Base-by-base conservation (phyloP, 2,888 invertebrate genomes). In the Eretmocerus hayati region DNA sequence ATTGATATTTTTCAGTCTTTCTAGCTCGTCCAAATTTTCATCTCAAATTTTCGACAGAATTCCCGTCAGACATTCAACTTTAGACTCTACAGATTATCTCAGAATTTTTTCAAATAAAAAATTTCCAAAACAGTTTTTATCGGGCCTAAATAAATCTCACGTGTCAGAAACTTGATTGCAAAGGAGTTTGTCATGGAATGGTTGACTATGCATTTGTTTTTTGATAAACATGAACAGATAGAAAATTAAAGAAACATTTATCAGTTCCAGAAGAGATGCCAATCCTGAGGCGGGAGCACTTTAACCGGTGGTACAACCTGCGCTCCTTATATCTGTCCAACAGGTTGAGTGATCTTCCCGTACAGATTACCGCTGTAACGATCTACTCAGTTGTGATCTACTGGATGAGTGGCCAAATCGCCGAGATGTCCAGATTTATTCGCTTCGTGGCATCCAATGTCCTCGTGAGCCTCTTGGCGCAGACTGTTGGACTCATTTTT, bases 261-360 rank as follows among this genome's bases (percentile, higher is more conserved):
- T 36, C 16, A 91, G 91, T 90, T 79, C 90, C 91, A 26, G 74
- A 84, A 62, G 89, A 91, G 74, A 77, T 90, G 71, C 83, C 86
- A 15, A 81, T 90, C 48, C 81, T 90, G 45, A 80, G 83, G 3
- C 75, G 89, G 41, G 92, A 92, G 66, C 87, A 90, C 65, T 85
- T 90, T 61, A 92, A 92, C 72, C 81, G 89, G 49, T 92, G 91
- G 92, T 92, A 92, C 72, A 87, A 87, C 18, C 73, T 90, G 2
- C 83, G 84, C 41, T 84, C 90, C 1, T 90, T 89, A 71, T 92
- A 87, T 65, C 70, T 84, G 18, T 86, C 90, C 9, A 84, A 86
- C 39, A 81, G 88, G 5, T 70, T 87, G 42, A 83, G 89, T 0
- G 89, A 91, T 62, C 75, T 93, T 58, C 93, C 91, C 1, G 82